Evolutionary conservation across 2,888 invertebrate species (phyloP).

Genomic region (Amphipoea oculea): DNA sequence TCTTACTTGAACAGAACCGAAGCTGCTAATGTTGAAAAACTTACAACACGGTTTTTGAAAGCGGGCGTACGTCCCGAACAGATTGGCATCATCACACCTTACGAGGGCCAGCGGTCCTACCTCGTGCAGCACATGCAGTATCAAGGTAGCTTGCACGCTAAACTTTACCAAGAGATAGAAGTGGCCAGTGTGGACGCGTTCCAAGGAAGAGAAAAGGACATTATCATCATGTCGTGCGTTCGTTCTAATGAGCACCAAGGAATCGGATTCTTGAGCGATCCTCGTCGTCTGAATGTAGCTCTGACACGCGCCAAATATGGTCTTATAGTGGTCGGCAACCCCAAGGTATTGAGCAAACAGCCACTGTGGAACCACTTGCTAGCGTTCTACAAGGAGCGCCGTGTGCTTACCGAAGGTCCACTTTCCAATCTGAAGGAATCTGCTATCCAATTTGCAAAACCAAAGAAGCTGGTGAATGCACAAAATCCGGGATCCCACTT

Average conservation of each 20-base stretch:
- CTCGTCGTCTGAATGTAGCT: constrained; percentile 99
- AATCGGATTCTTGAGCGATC: constrained; percentile 99
- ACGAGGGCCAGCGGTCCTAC: constrained; percentile 99
- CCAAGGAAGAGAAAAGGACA: constrained; percentile 99
- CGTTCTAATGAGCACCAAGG: constrained; percentile 99
- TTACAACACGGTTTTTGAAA: constrained; percentile 98
- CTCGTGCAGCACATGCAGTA: constrained; percentile 99
- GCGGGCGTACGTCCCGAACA: constrained; percentile 99
- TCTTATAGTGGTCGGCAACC: constrained; percentile 99
- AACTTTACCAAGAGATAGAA: constrained; percentile 99
- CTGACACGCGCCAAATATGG: constrained; percentile 99
- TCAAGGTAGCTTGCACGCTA: constrained; percentile 98
- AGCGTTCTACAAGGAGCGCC: constrained; percentile 99
- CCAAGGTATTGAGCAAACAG: constrained; percentile 99
- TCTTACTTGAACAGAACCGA: constrained; percentile 99
- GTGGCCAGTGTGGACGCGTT: constrained; percentile 99
- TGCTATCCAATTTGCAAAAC: constrained; percentile 98
- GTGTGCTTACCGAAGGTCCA: constrained; percentile 99
- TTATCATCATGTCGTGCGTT: constrained; percentile 99
- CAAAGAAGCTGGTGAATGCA: constrained; percentile 98
- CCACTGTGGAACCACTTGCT: constrained; percentile 99
- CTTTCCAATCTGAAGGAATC: constrained; percentile 99
- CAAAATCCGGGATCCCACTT: constrained; percentile 99
- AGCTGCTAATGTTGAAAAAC: constrained; percentile 99
- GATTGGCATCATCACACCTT: constrained; percentile 99